Evolutionary conservation across 1,140 invertebrate species (phyloP).

Genomic region (Saccostrea echinata): DNA sequence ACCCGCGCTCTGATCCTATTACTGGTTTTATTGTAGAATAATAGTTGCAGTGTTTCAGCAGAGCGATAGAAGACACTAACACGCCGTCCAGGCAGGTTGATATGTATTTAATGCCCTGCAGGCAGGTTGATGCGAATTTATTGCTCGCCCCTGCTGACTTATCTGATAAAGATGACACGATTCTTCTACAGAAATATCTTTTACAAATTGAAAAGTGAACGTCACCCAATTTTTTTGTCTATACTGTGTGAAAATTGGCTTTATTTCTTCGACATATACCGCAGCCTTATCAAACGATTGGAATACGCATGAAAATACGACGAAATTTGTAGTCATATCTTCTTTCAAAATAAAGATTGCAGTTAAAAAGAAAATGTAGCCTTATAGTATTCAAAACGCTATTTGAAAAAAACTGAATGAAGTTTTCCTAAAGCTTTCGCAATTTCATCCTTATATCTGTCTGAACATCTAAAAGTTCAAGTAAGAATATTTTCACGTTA

Average conservation of each 20-base stretch:
- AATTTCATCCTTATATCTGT: no score
- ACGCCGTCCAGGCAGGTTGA: background rate
- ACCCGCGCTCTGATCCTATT: background rate
- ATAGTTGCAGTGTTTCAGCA: background rate
- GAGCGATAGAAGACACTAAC: background rate
- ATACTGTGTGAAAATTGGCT: background rate
- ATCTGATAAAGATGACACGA: background rate
- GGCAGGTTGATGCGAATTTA: background rate
- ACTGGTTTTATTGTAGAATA: background rate
- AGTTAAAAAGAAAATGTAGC: no score
- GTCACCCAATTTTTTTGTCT: background rate
- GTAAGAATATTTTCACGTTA: no score
- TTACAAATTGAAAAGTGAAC: background rate
- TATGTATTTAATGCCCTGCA: background rate
- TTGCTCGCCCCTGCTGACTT: background rate
- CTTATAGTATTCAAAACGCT: no score
- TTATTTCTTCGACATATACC: background rate
- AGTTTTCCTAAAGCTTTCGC: no score
- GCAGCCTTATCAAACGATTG: no score
- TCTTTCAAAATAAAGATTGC: no score
- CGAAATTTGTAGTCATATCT: no score
- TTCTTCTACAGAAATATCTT: background rate
- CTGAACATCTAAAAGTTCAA: no score
- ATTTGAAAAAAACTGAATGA: no score
- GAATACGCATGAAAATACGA: no score